phyloP scores from a whole-genome alignment of 2,797 vertebrate species.

The Austrolebias charrua region DNA sequence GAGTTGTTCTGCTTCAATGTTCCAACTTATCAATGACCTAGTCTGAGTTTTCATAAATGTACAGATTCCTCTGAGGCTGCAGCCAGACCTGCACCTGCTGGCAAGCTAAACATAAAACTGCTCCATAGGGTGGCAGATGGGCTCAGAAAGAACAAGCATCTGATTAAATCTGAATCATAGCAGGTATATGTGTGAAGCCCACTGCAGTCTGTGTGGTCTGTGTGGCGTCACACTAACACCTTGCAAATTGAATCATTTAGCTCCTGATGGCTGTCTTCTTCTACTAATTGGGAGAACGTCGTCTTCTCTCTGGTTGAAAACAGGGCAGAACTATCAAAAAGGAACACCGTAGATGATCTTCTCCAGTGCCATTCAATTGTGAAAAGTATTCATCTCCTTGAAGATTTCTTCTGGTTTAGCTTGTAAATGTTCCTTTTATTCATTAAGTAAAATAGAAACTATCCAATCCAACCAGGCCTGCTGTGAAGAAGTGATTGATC shows the following conservation, averaged over 20 bases:
- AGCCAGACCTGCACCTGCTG: slow-evolving; percentile 24
- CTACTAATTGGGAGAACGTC: background rate
- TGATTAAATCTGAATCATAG: slow-evolving; percentile 39
- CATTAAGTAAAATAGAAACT: too few species aligned
- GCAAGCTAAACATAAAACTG: slow-evolving; percentile 24
- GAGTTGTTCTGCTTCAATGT: slow-evolving; percentile 14
- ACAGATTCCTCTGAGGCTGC: slow-evolving; percentile 13
- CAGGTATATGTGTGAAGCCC: slow-evolving; percentile 47
- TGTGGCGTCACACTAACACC: slow-evolving; percentile 28
- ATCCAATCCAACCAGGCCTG: too few species aligned
- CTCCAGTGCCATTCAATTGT: too few species aligned
- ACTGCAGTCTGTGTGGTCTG: slow-evolving; percentile 5
- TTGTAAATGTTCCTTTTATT: too few species aligned
- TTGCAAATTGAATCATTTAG: slow-evolving; percentile 47
- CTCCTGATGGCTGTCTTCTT: slow-evolving; percentile 5
- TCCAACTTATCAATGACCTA: slow-evolving; percentile 1
- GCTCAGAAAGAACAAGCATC: slow-evolving; percentile 38
- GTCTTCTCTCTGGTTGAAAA: slow-evolving; percentile 2
- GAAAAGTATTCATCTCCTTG: too few species aligned
- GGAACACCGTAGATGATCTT: background rate
- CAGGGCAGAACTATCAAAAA: background rate
- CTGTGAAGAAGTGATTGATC: too few species aligned
- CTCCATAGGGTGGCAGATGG: background rate
- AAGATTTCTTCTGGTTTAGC: too few species aligned
- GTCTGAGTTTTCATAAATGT: background rate